Base-by-base conservation (phyloP, 1,140 invertebrate genomes). In the Pseudachorutes palmiensis region DNA sequence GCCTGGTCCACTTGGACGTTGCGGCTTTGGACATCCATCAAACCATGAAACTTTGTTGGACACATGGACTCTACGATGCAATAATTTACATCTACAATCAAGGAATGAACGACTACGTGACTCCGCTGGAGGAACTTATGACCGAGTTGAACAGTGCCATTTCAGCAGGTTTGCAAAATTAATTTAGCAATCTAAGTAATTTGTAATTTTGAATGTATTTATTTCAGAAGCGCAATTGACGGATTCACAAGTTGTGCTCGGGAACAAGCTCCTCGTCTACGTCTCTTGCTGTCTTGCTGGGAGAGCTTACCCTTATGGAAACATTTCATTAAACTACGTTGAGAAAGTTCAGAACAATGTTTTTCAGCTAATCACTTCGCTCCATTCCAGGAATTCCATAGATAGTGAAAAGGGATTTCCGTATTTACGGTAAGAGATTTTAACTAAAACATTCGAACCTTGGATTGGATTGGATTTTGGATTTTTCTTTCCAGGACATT, bases 231-330 rank as follows among this genome's bases (percentile, higher is more conserved):
- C 69, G 58, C 73, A 76, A 41, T 69, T 77, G 62, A 76, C 74
- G 62, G 72, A 75, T 67, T 71, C 75, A 65, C 76, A 77, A 63
- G 77, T 82, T 3, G 75, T 75, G 36, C 78, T 92, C 26, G 96
- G 36, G 9, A 45, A 45, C 19, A 45, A 45, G 36, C 36, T 98
- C 64, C 79, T 99, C 62, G 88, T 98, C 14, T 97, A 96, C 76
- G 83, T 89, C 48, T 94, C 92, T 64, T 95, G 94, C 75, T 97
- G 94, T 77, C 81, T 99, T 70, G 89, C 90, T 26, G 96, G 95
- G 1, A 82, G 92, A 66, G 88, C 88, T 1, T 97, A 94, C 81
- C 94, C 91, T 1, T 85, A 85, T 48, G 92, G 94, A 16, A 84
- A 91, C 75, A 86, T 97, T 71, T 86, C 89, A 1, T 78, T 80